Percentiles rank a stretch among this genome's conserved stretches.
These are phyloP conservation scores for Callithrix jacchus DNA, from an alignment of 2,113 vertebrate genomes.

Conservation along the genomic window DNA sequence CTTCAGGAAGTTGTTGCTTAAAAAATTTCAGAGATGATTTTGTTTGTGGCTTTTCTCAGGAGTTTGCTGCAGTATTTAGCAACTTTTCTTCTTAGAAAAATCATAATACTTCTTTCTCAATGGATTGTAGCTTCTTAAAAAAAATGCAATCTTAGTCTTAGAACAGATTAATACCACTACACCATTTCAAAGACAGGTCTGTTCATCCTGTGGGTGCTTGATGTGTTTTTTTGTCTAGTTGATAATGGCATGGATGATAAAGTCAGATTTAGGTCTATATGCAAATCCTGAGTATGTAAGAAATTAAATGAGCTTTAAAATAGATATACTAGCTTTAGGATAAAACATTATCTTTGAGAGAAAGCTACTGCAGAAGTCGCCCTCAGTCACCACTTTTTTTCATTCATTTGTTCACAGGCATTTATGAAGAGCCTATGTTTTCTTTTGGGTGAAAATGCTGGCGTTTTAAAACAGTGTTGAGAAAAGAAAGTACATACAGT, in stretches of 20 bases:
- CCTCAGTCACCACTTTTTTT: neutral
- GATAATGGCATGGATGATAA: neutral
- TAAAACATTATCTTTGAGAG: neutral
- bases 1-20: neutral
- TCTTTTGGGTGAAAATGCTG: constrained; percentile 25
- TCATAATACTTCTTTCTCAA: constrained; percentile 12
- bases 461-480: constrained; percentile 5
- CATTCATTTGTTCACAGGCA: neutral
- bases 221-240: neutral
- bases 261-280: constrained; percentile 31
- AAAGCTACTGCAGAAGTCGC: neutral
- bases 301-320: constrained; percentile 52
- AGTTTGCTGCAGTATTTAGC: constrained; percentile 18
- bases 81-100: constrained; percentile 42
- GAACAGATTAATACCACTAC: neutral
- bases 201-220: constrained; percentile 30
- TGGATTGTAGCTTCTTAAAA: neutral
- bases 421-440: neutral
- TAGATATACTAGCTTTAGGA: neutral
- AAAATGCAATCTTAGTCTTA: neutral
- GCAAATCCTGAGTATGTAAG: constrained; percentile 55
- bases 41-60: constrained; percentile 21
- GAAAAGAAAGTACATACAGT: constrained; percentile 11
- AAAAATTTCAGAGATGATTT: constrained; percentile 6
- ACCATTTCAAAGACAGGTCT: constrained; percentile 9